Evolutionary conservation across 1,140 invertebrate species (phyloP), one percentile per base, ranked within the genome.

Genomic region (Stegodyphus mimosarum): DNA sequence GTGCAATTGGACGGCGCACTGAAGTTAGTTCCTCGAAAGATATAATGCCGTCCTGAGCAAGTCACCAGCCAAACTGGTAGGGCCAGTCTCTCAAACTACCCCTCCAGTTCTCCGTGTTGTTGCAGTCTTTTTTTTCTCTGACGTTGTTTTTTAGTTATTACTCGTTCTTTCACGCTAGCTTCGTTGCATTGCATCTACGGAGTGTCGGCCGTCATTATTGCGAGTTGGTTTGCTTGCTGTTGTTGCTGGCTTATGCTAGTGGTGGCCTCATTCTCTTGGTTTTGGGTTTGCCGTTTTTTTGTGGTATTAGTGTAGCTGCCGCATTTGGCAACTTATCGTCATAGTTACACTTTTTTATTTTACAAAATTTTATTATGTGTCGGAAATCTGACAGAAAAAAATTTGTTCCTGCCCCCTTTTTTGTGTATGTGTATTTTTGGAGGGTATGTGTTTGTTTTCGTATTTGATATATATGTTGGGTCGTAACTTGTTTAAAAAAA

Each of bases 61-160:
- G 51, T 48, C 53, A 69, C 78, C 78, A 66, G 67, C 78, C 69
- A 80, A 80, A 80, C 78, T 80, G 78, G 78, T 80, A 80, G 78
- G 69, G 78, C 78, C 78, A 71, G 78, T 80, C 78, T 80, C 78
- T 49, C 33, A 60, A 60, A 60, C 55, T 60, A 60, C 55, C 55
- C 64, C 64, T 67, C 64, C 64, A 67, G 64, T 67, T 17, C 64
- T 67, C 15, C 55, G 55, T 60, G 55, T 60, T 60, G 55, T 60
- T 60, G 55, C 63, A 7, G 63, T 49, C 67, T 77, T 66, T n/a
- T 67, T 49, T 77, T 33, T 48, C 63, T 50, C 74, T 49, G 15
- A 53, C 13, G 66, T 79, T 79, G 48, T 80, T 80, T 80, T 78
- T 80, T 80, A 49, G 9, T 69, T 67, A 67, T 67, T 67, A 67